Evolutionary conservation across 2,113 vertebrate genomes (phyloP).

Genomic region (Melanerpes formicivorus): DNA sequence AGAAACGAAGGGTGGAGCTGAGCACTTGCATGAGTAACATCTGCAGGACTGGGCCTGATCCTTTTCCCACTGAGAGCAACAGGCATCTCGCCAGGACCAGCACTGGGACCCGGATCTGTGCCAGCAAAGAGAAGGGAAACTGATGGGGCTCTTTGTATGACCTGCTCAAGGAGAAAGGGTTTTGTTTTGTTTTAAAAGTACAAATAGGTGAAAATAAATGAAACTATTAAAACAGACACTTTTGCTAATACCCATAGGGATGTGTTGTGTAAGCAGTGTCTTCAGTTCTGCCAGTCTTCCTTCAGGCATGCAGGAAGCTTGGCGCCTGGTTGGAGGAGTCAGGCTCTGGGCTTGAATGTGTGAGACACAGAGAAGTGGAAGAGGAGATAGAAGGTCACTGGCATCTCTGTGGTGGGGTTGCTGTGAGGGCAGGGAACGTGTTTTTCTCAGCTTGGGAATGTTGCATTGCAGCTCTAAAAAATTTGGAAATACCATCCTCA

Average conservation of each 20-base stretch:
- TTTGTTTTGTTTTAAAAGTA: not conserved
- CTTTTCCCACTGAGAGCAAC: slow-evolving; percentile 14
- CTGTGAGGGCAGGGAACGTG: not conserved
- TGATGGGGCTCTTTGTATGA: not conserved
- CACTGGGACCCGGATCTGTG: not conserved
- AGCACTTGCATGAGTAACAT: slow-evolving; percentile 53
- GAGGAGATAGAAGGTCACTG: not conserved
- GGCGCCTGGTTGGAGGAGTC: not conserved
- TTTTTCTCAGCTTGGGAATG: slow-evolving; percentile 10
- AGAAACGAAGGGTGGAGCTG: slow-evolving; percentile 40
- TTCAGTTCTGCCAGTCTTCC: not conserved
- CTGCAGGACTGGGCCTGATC: slow-evolving; percentile 62
- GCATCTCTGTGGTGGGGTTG: not conserved
- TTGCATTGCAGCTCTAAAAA: not conserved
- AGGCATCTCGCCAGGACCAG: not conserved
- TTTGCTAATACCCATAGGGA: not conserved
- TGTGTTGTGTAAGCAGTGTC: not conserved
- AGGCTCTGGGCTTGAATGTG: not conserved
- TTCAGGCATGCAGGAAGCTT: not conserved
- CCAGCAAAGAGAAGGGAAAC: slow-evolving; percentile 2
- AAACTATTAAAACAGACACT: not conserved
- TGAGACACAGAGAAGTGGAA: not conserved
- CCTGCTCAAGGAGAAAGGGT: not conserved
- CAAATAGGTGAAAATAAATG: not conserved
- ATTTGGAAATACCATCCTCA: not conserved